These are phyloP conservation scores for Mus minutoides DNA, from an alignment of 2,797 vertebrate species.

Conservation along the genomic window DNA sequence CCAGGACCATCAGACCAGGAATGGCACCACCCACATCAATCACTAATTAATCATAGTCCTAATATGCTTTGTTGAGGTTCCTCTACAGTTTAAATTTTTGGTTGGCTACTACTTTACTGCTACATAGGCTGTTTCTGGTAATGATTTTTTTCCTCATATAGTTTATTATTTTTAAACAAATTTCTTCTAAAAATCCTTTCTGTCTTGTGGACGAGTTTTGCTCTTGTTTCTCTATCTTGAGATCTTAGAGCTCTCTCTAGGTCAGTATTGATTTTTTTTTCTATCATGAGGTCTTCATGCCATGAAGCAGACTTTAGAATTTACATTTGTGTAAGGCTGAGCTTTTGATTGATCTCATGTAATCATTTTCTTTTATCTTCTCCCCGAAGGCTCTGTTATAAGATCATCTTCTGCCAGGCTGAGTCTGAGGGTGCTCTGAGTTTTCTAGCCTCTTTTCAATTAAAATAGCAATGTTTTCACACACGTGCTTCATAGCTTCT, in stretches of 20 bases:
- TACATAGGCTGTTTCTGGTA: not conserved
- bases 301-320: slow-evolving; percentile 38
- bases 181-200: slow-evolving; percentile 37
- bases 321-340: slow-evolving; percentile 41
- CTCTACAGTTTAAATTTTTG: slow-evolving; percentile 16
- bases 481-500: not conserved
- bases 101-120: not conserved
- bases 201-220: not conserved
- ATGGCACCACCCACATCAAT: not conserved
- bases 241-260: not conserved
- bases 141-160: slow-evolving; percentile 11
- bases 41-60: not conserved
- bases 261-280: slow-evolving; percentile 52
- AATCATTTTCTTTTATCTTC: slow-evolving; percentile 45
- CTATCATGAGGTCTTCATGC: slow-evolving; percentile 21
- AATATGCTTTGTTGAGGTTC: not conserved
- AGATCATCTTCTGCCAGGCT: not conserved
- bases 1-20: not conserved
- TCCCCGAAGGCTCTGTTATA: not conserved
- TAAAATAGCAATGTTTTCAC: not conserved
- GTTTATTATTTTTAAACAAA: slow-evolving; percentile 39
- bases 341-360: slow-evolving; percentile 55
- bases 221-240: not conserved
- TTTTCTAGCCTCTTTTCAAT: not conserved
- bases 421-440: not conserved